Evolutionary conservation across 2,888 invertebrate genomes (phyloP).

Genomic region (Lasioglossum marginatum): DNA sequence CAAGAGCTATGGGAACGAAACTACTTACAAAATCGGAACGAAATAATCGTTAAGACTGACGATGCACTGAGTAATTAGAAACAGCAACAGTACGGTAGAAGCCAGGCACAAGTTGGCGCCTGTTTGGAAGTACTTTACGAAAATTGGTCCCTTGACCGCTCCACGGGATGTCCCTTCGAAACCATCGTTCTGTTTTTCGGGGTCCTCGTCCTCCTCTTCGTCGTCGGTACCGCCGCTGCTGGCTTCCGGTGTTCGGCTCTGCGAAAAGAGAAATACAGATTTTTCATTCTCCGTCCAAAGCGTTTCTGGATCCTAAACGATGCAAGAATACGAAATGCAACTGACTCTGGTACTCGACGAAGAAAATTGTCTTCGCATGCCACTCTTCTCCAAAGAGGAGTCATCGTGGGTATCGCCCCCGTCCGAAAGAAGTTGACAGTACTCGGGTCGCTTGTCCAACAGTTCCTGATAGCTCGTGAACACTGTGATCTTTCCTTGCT

Average conservation of each 20-base stretch:
- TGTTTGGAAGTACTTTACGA: slow-evolving; percentile 85
- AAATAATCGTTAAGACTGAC: slow-evolving; percentile 90
- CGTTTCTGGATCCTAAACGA: neutral
- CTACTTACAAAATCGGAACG: slow-evolving; percentile 84
- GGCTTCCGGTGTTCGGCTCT: slow-evolving; percentile 81
- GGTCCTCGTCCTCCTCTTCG: slow-evolving; percentile 78
- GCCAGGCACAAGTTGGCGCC: slow-evolving; percentile 85
- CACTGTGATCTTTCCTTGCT: slow-evolving; percentile 77
- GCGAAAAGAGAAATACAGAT: slow-evolving; percentile 16
- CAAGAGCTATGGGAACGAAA: neutral
- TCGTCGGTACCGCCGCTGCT: slow-evolving; percentile 75
- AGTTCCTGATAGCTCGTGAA: slow-evolving; percentile 79
- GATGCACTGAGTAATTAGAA: slow-evolving; percentile 86
- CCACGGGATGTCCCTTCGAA: slow-evolving; percentile 85
- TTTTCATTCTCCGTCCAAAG: neutral
- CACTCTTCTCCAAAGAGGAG: slow-evolving; percentile 67
- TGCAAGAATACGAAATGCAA: neutral
- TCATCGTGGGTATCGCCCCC: slow-evolving; percentile 76
- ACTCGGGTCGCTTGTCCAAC: slow-evolving; percentile 76
- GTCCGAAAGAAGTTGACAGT: slow-evolving; percentile 73
- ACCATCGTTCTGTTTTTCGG: slow-evolving; percentile 74
- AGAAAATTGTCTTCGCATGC: slow-evolving; percentile 78
- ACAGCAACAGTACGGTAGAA: slow-evolving; percentile 84
- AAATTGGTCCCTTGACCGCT: slow-evolving; percentile 83
- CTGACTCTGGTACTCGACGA: slow-evolving; percentile 79